Percentiles rank a stretch among this genome's conserved stretches.
Conservation (phyloP, 2,797 vertebrate species). For the Ceryle rudis region DNA sequence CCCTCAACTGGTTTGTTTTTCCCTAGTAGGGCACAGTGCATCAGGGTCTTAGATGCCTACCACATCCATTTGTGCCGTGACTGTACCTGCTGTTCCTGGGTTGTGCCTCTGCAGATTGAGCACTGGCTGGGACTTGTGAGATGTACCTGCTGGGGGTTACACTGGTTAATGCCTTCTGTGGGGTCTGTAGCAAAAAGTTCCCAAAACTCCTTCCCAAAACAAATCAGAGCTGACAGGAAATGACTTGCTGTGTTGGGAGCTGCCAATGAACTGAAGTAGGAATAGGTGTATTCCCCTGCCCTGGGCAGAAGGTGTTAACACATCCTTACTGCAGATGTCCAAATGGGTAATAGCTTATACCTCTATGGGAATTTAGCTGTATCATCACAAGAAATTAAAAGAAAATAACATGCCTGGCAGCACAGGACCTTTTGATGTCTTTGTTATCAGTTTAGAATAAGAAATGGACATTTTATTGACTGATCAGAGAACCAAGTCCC, state of each 20-base stretch:
- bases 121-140: rapidly evolving
- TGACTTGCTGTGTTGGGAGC: neutral
- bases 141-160: neutral
- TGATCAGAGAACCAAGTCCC: neutral
- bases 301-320: neutral
- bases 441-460: neutral
- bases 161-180: neutral
- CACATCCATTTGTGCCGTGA: rapidly evolving
- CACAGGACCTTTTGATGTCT: neutral
- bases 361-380: neutral
- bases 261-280: neutral
- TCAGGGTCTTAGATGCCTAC: no score
- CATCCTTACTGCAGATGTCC: neutral
- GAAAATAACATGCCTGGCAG: neutral
- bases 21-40: neutral
- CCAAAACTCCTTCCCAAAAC: neutral
- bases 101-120: neutral
- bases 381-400: neutral
- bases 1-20: neutral
- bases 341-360: neutral
- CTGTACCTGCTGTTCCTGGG: neutral
- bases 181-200: neutral
- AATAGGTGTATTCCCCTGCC: neutral
- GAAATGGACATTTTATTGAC: neutral
- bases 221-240: neutral